A percentile compares a stretch with the other conserved stretches of the same genome.
These are phyloP conservation scores for Choloepus hoffmanni DNA, from an alignment of 2,113 vertebrate genomes.

Conservation along the genomic window DNA sequence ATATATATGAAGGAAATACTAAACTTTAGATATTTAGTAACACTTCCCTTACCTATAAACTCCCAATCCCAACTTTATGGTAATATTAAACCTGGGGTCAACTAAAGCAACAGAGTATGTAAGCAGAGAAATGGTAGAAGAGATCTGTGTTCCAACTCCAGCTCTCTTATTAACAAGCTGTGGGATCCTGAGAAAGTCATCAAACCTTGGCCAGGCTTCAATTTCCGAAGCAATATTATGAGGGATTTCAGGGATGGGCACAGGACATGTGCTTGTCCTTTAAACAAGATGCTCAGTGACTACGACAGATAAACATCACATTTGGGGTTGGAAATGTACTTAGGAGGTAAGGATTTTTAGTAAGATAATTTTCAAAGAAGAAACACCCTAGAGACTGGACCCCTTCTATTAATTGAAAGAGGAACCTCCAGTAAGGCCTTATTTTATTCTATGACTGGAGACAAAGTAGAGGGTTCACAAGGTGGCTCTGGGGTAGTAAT, in stretches of 20 bases:
- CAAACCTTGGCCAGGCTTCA: neutral
- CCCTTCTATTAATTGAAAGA: neutral
- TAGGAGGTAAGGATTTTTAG: neutral
- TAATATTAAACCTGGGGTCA: neutral
- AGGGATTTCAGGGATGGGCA: neutral
- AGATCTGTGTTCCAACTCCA: neutral
- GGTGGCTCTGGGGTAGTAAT: neutral
- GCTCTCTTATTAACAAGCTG: neutral
- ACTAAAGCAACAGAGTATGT: neutral
- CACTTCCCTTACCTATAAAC: neutral
- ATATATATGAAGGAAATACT: conserved; percentile 18
- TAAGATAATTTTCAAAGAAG: conserved; percentile 26
- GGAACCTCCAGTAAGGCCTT: neutral
- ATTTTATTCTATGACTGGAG: neutral
- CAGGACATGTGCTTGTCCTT: neutral
- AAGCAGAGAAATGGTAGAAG: neutral
- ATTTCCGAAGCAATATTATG: neutral
- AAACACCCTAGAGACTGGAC: neutral
- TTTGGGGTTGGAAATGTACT: neutral
- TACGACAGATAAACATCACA: neutral
- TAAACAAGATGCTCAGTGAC: neutral
- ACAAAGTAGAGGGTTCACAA: neutral
- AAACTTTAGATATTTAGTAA: neutral
- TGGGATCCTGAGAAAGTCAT: neutral
- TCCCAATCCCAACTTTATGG: neutral